phyloP scores from a whole-genome alignment of 2,797 vertebrate species.

The Lophotriccus pileatus region DNA sequence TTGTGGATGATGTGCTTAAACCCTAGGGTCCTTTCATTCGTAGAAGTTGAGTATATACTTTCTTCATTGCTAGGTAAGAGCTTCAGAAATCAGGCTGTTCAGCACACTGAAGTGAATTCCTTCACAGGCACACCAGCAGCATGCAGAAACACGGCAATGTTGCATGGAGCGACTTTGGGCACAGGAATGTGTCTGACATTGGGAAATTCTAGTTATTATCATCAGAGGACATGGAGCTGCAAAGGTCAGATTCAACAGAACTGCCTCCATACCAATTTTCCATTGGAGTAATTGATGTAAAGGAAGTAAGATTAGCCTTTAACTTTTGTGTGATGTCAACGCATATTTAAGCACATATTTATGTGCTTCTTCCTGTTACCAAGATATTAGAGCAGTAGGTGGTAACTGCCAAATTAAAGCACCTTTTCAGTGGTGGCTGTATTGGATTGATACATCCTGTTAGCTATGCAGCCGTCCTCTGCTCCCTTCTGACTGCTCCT shows the following conservation, averaged over 20 bases:
- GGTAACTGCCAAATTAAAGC: neutral
- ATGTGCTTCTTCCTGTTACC: neutral
- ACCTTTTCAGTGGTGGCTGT: neutral
- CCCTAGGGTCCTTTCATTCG: neutral
- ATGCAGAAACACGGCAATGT: rapidly evolving
- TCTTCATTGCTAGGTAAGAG: neutral
- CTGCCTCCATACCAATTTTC: neutral
- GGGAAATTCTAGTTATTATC: neutral
- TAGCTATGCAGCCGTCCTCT: neutral
- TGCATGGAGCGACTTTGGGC: rapidly evolving
- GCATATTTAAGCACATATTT: neutral
- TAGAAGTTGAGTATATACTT: neutral
- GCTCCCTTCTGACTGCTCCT: neutral
- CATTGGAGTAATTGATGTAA: neutral
- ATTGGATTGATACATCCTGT: neutral
- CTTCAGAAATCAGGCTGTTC: neutral
- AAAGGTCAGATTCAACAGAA: neutral
- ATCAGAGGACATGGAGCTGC: neutral
- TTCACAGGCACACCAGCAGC: rapidly evolving
- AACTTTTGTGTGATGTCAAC: neutral
- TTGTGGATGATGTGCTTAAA: neutral
- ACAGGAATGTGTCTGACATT: neutral
- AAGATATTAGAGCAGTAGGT: neutral
- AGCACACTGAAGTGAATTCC: neutral
- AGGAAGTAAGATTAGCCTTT: neutral